Evolutionary conservation across 2,888 invertebrate genomes (phyloP).

Genomic region (Pterobdella sp.): DNA sequence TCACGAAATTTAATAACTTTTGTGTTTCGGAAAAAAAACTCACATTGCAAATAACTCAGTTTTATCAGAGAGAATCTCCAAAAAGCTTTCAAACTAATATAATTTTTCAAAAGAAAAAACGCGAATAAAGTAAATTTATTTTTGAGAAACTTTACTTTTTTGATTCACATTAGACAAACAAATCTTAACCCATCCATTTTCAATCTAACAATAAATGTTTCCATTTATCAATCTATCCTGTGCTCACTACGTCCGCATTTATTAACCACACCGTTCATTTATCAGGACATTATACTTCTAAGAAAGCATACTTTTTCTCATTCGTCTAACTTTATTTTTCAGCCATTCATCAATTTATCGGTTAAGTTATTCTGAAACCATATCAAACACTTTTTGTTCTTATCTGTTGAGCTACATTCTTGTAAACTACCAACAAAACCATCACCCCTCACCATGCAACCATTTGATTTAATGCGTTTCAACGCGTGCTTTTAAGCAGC

Average conservation of each 20-base stretch:
- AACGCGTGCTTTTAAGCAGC: too few relatives aligned
- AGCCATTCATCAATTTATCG: not conserved
- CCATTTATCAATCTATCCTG: constrained; percentile 8
- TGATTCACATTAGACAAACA: constrained; percentile 6
- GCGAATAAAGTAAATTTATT: too few relatives aligned
- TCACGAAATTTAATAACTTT: too few relatives aligned
- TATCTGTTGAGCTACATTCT: too few relatives aligned
- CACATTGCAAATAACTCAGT: too few relatives aligned
- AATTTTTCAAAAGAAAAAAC: not conserved
- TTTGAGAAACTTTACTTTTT: not conserved
- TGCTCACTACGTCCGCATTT: not conserved
- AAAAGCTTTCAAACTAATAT: not conserved
- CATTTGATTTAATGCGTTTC: too few relatives aligned
- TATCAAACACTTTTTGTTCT: too few relatives aligned
- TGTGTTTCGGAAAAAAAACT: too few relatives aligned
- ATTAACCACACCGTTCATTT: not conserved
- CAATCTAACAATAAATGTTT: not conserved
- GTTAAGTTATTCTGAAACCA: not conserved
- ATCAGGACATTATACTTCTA: not conserved
- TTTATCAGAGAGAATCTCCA: not conserved
- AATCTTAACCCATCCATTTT: not conserved
- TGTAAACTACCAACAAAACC: too few relatives aligned
- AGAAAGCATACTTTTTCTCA: not conserved
- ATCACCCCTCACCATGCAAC: too few relatives aligned
- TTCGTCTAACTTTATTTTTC: not conserved